phyloP scores from a whole-genome alignment of 2,113 vertebrate species.

The Phocoena sinus region DNA sequence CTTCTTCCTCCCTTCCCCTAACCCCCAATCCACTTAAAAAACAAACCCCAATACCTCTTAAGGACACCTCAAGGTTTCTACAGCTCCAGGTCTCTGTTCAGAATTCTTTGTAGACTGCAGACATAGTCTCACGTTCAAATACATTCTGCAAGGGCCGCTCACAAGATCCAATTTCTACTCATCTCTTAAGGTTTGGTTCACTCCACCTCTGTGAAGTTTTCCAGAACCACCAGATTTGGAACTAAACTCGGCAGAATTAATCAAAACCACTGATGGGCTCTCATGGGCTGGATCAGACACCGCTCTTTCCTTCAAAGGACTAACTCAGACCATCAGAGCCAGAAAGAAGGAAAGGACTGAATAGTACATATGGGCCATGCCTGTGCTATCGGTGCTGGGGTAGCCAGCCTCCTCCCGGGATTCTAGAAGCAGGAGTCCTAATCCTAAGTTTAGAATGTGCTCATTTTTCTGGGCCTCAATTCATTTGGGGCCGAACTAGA shows the following conservation, averaged over 20 bases:
- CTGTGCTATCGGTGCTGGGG: too few relatives aligned
- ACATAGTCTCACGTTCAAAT: not conserved
- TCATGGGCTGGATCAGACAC: not conserved
- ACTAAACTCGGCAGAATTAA: not conserved
- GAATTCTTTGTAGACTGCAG: not conserved
- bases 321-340: not conserved
- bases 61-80: not conserved
- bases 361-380: rapidly evolving
- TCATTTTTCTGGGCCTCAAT: not conserved
- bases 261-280: not conserved
- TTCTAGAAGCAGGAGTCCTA: not conserved
- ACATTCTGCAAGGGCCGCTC: not conserved
- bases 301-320: not conserved
- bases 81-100: not conserved
- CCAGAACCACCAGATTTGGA: not conserved
- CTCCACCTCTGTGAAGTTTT: not conserved
- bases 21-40: not conserved
- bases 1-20: too few relatives aligned
- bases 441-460: not conserved
- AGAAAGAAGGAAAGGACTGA: not conserved
- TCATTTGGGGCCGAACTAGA: not conserved
- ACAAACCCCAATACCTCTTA: not conserved
- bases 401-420: not conserved
- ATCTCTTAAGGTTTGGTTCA: not conserved
- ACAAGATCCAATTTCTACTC: not conserved